phyloP scores from a whole-genome alignment of 2,888 invertebrate species.

The Oxycera nigricornis region DNA sequence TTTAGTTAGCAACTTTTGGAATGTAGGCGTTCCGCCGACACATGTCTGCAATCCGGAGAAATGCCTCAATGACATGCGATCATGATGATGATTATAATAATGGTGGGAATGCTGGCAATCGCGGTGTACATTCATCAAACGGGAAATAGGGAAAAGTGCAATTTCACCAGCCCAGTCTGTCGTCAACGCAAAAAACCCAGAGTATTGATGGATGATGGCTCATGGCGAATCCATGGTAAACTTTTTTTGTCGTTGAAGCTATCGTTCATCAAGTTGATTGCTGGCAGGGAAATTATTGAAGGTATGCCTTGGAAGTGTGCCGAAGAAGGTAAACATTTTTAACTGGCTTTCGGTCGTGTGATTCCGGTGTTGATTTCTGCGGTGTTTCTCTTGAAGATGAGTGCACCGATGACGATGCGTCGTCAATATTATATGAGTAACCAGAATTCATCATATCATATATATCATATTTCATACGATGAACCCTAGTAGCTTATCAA shows the following conservation, averaged over 20 bases:
- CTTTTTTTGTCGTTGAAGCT: not conserved
- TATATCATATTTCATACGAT: no score
- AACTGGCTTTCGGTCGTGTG: not conserved
- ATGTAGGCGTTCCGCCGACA: slow-evolving; percentile 19
- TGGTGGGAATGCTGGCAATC: not conserved
- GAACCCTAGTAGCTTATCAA: no score
- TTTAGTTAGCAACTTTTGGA: not conserved
- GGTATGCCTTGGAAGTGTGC: not conserved
- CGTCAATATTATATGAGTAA: no score
- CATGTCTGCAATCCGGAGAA: not conserved
- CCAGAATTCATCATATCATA: no score
- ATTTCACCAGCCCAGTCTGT: not conserved
- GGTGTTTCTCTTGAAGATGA: slow-evolving; percentile 13
- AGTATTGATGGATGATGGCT: not conserved
- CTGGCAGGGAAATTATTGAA: not conserved
- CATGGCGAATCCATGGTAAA: not conserved
- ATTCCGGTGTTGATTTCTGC: slow-evolving; percentile 2
- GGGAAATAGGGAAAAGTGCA: not conserved
- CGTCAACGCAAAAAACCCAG: slow-evolving; percentile 9
- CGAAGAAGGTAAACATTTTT: not conserved
- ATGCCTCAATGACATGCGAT: slow-evolving; percentile 1
- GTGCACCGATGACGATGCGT: not conserved
- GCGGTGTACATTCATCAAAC: not conserved
- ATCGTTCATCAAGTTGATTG: not conserved
- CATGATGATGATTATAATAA: not conserved